Evolutionary conservation across 1,140 invertebrate genomes (phyloP).

Genomic region (Heliconius congener): DNA sequence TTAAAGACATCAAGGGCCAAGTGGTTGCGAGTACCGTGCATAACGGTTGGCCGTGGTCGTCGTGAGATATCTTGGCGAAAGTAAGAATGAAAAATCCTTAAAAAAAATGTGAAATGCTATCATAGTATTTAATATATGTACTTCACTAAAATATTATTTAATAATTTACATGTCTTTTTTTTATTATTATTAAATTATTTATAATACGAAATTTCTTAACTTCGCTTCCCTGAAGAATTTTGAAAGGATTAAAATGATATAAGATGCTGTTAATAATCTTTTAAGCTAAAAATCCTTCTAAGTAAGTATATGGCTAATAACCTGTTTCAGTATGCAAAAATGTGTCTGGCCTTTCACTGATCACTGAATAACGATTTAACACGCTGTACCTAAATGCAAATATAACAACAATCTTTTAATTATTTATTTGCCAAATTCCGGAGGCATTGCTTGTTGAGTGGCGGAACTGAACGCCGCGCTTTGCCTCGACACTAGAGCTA

Average conservation of each 20-base stretch:
- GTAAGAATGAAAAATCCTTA: not conserved
- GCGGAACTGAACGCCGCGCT: no score
- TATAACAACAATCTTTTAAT: not conserved
- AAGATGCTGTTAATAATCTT: not conserved
- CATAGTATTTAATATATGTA: no score
- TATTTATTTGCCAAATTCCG: no score
- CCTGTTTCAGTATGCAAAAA: conserved; percentile 8
- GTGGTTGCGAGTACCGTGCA: conserved; percentile 2
- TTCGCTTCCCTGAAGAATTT: not conserved
- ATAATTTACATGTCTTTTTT: not conserved
- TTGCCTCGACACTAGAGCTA: no score
- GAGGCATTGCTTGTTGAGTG: no score
- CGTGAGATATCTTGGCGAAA: not conserved
- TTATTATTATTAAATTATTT: not conserved
- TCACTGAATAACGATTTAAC: not conserved
- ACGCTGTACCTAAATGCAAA: not conserved
- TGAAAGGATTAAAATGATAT: not conserved
- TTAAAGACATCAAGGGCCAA: not conserved
- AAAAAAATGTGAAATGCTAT: not conserved
- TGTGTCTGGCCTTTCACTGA: not conserved
- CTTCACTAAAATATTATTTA: no score
- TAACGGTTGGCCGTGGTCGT: not conserved
- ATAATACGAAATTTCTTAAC: not conserved
- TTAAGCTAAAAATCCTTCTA: not conserved
- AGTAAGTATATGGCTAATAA: not conserved